Evolutionary conservation across 2,888 invertebrate genomes (phyloP).

Genomic region (Eustalomyia histrio): DNA sequence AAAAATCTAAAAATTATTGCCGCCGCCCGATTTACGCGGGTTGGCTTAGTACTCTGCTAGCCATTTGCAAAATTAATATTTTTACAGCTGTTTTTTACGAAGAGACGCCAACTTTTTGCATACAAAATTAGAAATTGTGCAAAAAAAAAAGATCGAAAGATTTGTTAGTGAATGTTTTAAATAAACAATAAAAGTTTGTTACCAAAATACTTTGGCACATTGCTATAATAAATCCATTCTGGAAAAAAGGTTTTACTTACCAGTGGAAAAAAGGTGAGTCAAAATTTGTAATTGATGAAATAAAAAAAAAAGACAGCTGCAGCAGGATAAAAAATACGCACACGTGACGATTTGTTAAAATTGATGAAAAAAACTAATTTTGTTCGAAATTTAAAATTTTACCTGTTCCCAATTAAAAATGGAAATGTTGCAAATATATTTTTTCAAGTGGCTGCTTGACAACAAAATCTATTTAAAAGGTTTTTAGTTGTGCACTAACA

Average conservation of each 20-base stretch:
- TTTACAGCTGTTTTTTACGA: slow-evolving; percentile 6
- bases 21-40: too few relatives aligned
- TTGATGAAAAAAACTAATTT: neutral
- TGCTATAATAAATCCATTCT: neutral
- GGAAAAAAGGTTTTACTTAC: neutral
- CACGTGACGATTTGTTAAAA: neutral
- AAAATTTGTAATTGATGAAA: neutral
- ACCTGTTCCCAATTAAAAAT: neutral
- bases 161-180: neutral
- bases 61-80: neutral
- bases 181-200: too few relatives aligned
- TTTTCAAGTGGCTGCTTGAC: slow-evolving; percentile 19
- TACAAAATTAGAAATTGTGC: slow-evolving; percentile 3
- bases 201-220: too few relatives aligned
- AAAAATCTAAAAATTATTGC: too few relatives aligned
- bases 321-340: neutral
- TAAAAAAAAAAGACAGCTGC: slow-evolving; percentile 1
- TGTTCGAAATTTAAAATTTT: neutral
- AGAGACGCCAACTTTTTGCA: slow-evolving; percentile 6
- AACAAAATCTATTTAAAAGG: slow-evolving; percentile 26
- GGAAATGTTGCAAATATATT: neutral
- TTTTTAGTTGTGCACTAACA: neutral
- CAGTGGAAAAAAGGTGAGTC: neutral
- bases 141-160: neutral
- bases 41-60: too few relatives aligned